Evolutionary conservation across 2,888 invertebrate genomes (phyloP).

Genomic region (Eupithecia centaureata): DNA sequence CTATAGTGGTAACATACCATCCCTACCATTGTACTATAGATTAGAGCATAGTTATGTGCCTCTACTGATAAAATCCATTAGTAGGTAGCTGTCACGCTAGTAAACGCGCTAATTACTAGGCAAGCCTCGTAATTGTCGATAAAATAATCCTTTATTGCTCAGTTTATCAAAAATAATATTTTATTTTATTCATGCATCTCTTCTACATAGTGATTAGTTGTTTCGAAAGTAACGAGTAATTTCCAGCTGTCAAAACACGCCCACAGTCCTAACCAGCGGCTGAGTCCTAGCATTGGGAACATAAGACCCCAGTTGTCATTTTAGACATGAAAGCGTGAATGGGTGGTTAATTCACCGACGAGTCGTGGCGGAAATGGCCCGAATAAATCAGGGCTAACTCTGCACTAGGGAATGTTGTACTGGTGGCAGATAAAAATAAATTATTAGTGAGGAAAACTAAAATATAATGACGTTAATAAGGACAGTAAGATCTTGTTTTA

Average conservation of each 20-base stretch:
- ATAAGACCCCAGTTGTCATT: constrained; percentile 17
- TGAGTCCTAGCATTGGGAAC: constrained; percentile 14
- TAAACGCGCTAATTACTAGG: not conserved
- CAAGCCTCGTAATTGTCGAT: not conserved
- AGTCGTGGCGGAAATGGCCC: constrained; percentile 66
- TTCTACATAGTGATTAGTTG: not conserved
- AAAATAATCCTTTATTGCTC: not conserved
- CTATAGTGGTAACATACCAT: no score
- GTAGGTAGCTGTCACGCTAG: not conserved
- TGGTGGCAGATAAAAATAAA: constrained; percentile 50
- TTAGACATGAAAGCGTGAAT: constrained; percentile 42
- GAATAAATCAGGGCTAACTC: constrained; percentile 77
- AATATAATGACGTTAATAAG: not conserved
- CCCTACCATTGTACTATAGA: no score
- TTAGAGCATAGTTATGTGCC: no score
- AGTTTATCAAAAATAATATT: no score
- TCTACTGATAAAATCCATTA: not conserved
- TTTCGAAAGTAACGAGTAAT: not conserved
- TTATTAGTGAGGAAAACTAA: not conserved
- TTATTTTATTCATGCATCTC: not conserved
- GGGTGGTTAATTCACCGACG: constrained; percentile 51
- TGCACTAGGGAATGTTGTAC: constrained; percentile 61
- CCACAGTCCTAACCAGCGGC: not conserved
- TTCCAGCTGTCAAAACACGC: constrained; percentile 9
- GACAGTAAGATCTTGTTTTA: not conserved